Base-by-base conservation (phyloP, 2,797 vertebrate species). In the Lateolabrax maculatus region DNA sequence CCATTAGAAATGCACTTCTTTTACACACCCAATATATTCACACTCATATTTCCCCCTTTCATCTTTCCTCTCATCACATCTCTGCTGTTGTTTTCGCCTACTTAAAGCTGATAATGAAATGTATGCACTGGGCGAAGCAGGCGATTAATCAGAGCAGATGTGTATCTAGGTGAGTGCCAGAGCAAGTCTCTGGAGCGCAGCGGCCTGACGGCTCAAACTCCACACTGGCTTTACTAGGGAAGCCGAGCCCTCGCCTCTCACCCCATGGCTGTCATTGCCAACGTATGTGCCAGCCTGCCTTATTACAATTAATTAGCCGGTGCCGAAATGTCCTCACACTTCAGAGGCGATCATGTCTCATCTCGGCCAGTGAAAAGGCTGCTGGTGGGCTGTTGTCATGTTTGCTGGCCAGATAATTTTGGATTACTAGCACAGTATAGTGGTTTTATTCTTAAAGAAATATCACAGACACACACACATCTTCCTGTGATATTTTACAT, bases 71-170 rank as follows among this genome's bases (percentile, higher is more conserved):
- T 79, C 29, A 8, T 81, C 82, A 71, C 34, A 75, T 63, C 61
- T 76, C 31, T 37, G 79, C 80, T 80, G 87, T 92, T 95, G 91
- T 93, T 94, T 91, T 92, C 85, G 37, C 90, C 88, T 89, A 90
- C 90, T 94, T 94, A 92, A 90, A 91, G 87, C 89, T 79, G 84
- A 90, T 94, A 94, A 95, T 95, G 92, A 94, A 95, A 94, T 92
- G 85, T 91, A 93, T 90, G 87, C 87, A 60, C 85, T 64, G 85
- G 87, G 91, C 73, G 79, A 93, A 90, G 84, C 84, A 83, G 92
- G 88, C 77, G 88, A 94, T 94, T 95, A 95, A 95, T 94, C 92
- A 93, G 92, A 95, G 87, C 95, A 95, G 95, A 95, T 95, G 93
- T 90, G 90, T 89, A 89, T 93, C 87, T 90, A 93, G 92, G 91